Conservation (phyloP, 2,888 invertebrate species). For the Osmoderma eremita region DNA sequence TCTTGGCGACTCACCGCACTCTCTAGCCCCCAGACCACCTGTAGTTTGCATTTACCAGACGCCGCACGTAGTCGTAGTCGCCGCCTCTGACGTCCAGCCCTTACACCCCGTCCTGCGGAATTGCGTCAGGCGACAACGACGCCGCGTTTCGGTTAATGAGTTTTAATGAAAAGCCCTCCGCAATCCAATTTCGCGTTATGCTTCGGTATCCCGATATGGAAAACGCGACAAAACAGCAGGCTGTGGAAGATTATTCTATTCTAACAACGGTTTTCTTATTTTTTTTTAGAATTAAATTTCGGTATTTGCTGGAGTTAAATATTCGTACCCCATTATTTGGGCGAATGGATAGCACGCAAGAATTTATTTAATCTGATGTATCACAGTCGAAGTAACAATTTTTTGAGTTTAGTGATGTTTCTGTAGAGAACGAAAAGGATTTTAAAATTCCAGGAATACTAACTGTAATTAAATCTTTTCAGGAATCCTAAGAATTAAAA, state of each 20-base stretch:
- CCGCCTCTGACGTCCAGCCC: constrained; percentile 7
- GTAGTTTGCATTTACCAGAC: constrained; percentile 48
- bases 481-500: too few relatives aligned
- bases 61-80: constrained; percentile 22
- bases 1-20: constrained; percentile 11
- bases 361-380: too few relatives aligned
- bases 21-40: constrained; percentile 46
- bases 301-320: too few relatives aligned
- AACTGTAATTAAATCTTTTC: too few relatives aligned
- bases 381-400: too few relatives aligned
- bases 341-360: too few relatives aligned
- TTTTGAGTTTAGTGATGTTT: too few relatives aligned
- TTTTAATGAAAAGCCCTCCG: constrained; percentile 42
- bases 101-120: constrained; percentile 13
- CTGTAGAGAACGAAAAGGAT: too few relatives aligned
- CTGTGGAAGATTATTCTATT: constrained; percentile 11
- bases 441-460: too few relatives aligned
- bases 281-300: background rate
- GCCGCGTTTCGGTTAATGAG: constrained; percentile 41
- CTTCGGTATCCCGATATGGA: constrained; percentile 33
- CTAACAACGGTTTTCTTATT: background rate
- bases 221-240: constrained; percentile 13
- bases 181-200: constrained; percentile 34
- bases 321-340: too few relatives aligned
- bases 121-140: constrained; percentile 14